Base-by-base conservation (phyloP, 2,797 vertebrate genomes). In the Remorina albescens region DNA sequence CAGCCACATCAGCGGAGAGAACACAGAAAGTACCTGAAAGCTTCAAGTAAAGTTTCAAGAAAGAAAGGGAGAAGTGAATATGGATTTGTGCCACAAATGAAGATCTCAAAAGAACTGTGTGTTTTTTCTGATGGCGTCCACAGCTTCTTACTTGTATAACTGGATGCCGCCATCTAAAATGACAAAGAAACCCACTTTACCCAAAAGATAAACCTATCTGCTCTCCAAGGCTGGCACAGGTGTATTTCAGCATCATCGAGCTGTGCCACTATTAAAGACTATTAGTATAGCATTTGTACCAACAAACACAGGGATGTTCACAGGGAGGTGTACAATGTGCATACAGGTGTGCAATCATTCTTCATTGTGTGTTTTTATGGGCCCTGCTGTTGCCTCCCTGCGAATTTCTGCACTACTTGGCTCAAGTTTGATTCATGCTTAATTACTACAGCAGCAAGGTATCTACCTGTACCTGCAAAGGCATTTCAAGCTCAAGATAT, bases 191-290 rank as follows among this genome's bases (percentile, higher is more conserved):
- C 11, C 6, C 59, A 16, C 32, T 18, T 2, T 21, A 39, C n/a
- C 13, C n/a, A 25, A 19, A 59, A 37, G 19, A 61, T 21, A 49
- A 68, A 44, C n/a, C 15, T n/a, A 49, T 23, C 13, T 25, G 13
- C 56, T 42, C 41, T 39, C 21, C 8, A 25, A 66, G 39, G 32
- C 4, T 19, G 37, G 64, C 64, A 47, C 58, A 50, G 19, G 9
- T 47, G 54, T 9, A 49, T 47, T 75, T 80, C 44, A 67, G 58
- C 46, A 59, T 44, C 50, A 50, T 11, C 8, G 66, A 74, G 65
- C 32, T 49, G n/a, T n/a, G 50, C 26, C 26, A 1, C 28, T 37
- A 32, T 39, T 21, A 0, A n/a, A 58, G n/a, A 56, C 15, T 11
- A 26, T 26, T 42, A 41, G 16, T 42, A 37, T 3, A 49, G 10